Percentiles rank a stretch among this genome's conserved stretches.
These are phyloP conservation scores for Poeciliopsis prolifica DNA, from an alignment of 2,113 vertebrate genomes.

Conservation along the genomic window DNA sequence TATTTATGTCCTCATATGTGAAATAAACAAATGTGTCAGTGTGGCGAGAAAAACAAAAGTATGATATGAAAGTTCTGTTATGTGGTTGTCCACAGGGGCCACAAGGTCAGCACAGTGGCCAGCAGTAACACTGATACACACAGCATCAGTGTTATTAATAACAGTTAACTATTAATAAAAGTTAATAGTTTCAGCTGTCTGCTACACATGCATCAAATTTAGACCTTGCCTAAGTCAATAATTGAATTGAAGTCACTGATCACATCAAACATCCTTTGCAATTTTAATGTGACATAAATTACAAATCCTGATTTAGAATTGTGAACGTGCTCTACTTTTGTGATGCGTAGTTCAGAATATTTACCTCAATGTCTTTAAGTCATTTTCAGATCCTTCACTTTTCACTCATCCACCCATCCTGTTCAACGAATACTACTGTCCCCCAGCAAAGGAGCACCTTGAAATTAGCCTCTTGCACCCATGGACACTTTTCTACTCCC, in stretches of 20 bases:
- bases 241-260: neutral
- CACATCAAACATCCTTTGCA: neutral
- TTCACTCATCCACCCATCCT: too few species aligned
- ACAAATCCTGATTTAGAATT: neutral
- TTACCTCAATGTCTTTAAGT: neutral
- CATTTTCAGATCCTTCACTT: neutral
- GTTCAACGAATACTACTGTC: too few species aligned
- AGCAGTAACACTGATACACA: neutral
- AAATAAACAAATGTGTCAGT: neutral
- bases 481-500: neutral
- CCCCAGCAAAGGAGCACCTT: too few species aligned
- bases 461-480: neutral
- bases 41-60: neutral
- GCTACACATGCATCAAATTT: neutral
- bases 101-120: neutral
- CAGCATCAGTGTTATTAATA: neutral
- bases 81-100: neutral
- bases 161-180: neutral
- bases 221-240: neutral
- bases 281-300: neutral
- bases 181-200: neutral
- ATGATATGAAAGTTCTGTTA: neutral
- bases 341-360: neutral
- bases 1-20: neutral
- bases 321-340: neutral